These are phyloP conservation scores for Lissonota sp. DNA, from an alignment of 2,888 invertebrate genomes.

Conservation along the genomic window DNA sequence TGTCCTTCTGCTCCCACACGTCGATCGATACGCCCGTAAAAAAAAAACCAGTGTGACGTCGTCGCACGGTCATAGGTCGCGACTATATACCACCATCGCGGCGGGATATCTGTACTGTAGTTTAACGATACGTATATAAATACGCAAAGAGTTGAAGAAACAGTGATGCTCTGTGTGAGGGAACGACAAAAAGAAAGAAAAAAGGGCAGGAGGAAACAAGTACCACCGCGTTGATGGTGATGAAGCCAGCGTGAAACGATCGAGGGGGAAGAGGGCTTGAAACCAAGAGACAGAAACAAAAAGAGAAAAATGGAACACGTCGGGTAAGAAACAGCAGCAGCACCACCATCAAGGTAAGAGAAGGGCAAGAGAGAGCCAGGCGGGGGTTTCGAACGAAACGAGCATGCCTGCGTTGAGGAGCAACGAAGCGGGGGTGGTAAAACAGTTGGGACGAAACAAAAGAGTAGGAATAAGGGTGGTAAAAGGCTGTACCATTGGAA, in stretches of 20 bases:
- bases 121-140: too few species aligned
- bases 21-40: too few species aligned
- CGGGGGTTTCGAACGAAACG: constrained; percentile 38
- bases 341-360: too few species aligned
- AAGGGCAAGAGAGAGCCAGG: constrained; percentile 22
- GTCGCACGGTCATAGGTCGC: too few species aligned
- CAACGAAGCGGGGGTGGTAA: constrained; percentile 68
- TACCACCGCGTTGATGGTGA: constrained; percentile 30
- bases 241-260: constrained; percentile 60
- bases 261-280: constrained; percentile 45
- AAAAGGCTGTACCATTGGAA: constrained; percentile 65
- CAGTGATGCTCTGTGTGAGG: too few species aligned
- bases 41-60: too few species aligned
- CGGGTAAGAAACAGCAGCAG: constrained; percentile 46
- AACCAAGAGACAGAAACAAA: constrained; percentile 57
- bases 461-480: constrained; percentile 70
- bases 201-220: too few species aligned
- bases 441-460: constrained; percentile 81
- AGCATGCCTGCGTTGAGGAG: constrained; percentile 38
- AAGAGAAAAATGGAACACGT: constrained; percentile 59
- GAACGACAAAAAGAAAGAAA: too few species aligned
- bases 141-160: too few species aligned
- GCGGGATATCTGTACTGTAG: too few species aligned
- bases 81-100: too few species aligned
- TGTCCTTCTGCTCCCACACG: too few species aligned